Conservation (phyloP, 2,113 vertebrate genomes). For the Grallaria varia region DNA sequence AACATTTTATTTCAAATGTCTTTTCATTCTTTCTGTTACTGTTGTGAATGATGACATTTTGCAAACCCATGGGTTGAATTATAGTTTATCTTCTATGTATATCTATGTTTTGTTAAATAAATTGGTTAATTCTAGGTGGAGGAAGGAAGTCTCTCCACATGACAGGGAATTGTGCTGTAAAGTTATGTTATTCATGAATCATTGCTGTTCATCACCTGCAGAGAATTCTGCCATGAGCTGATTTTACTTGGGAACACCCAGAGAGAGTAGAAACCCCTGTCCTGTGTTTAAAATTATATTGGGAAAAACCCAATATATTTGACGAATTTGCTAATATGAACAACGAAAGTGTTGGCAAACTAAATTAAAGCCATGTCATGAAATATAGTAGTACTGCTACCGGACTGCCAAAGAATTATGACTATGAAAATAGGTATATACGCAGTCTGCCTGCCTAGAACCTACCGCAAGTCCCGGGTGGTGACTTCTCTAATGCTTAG, state of each 20-base stretch:
- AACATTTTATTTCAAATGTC: neutral
- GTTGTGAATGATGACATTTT: neutral
- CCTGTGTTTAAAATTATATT: neutral
- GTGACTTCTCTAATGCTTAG: neutral
- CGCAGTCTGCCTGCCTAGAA: neutral
- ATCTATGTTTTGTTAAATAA: neutral
- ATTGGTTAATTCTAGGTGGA: neutral
- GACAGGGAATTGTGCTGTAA: neutral
- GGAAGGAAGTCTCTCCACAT: neutral
- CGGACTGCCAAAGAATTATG: neutral
- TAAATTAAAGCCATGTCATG: neutral
- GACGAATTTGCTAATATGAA: neutral
- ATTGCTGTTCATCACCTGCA: neutral
- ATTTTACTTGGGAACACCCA: neutral
- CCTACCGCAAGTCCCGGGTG: neutral
- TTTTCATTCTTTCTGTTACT: neutral
- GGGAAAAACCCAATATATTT: neutral
- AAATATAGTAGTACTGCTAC: neutral
- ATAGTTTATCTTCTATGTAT: neutral
- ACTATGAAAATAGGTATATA: neutral
- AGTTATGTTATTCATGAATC: neutral
- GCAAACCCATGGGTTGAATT: neutral
- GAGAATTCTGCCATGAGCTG: neutral
- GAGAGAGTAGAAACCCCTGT: neutral
- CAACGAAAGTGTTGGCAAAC: neutral